Base-by-base conservation (phyloP, 2,113 vertebrate genomes). In the Clarias macrocephalus region DNA sequence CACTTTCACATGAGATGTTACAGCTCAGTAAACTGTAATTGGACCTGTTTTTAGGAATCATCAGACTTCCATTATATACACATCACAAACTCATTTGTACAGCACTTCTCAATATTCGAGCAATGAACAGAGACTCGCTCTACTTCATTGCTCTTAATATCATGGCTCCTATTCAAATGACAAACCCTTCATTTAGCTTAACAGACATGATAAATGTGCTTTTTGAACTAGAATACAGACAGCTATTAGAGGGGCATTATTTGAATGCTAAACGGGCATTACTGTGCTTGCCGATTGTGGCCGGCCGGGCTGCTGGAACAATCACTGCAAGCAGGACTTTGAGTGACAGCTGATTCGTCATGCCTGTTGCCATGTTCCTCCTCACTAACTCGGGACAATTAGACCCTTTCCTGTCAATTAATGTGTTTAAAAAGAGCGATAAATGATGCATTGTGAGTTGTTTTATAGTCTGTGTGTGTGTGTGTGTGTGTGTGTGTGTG, bases 181-280 rank as follows among this genome's bases (percentile, higher is more conserved):
- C 77, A 82, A 79, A 81, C 28, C 30, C 28, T 87, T 88, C 66
- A 86, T 86, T 83, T 86, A 81, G 83, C 85, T 82, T 85, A 86
- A 77, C 85, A 86, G 82, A 88, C 86, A 86, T 87, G 85, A 87
- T 87, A 63, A 90, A 90, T 90, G 72, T 87, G 82, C 68, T 63
- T 88, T 88, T 88, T 86, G 87, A 88, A 86, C 87, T 86, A 86
- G 82, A 88, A 90, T 88, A 88, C 88, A 90, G 86, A 88, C 81
- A 33, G 84, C 84, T 88, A 85, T 87, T 88, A 85, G 87, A 85
- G 86, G 57, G 57, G 82, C 87, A 88, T 90, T 90, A 90, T 90
- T 87, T 87, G 82, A 88, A 88, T 88, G 66, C 59, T 87, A 90
- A 86, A 77, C 75, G 59, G 82, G 68, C 65, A 79, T 80, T 63